These are phyloP conservation scores for Maconellicoccus hirsutus DNA, from an alignment of 1,140 invertebrate genomes.

Conservation along the genomic window DNA sequence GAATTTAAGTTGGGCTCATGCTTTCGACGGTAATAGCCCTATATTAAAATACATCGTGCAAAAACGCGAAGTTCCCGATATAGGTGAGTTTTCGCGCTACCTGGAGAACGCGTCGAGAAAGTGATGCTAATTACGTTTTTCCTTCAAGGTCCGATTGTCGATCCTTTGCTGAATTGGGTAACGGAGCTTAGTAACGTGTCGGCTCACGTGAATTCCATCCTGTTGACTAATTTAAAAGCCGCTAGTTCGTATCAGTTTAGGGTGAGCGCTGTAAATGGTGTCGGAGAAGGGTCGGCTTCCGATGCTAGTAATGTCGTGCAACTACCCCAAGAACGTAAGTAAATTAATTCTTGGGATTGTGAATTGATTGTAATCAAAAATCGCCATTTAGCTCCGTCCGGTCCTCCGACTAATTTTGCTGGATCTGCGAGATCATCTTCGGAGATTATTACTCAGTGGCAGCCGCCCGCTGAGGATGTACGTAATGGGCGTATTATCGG, in stretches of 20 bases:
- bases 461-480: conserved; percentile 81
- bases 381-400: conserved; percentile 60
- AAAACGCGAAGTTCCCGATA: conserved; percentile 71
- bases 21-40: conserved; percentile 94
- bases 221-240: conserved; percentile 79
- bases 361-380: neutral
- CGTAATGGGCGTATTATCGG: conserved; percentile 90
- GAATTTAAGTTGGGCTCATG: conserved; percentile 86
- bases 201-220: conserved; percentile 58
- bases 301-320: conserved; percentile 74
- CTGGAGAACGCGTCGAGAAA: too few relatives aligned
- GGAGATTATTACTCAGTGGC: conserved; percentile 96
- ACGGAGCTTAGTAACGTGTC: conserved; percentile 79
- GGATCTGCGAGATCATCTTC: conserved; percentile 83
- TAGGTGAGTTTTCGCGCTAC: conserved; percentile 54
- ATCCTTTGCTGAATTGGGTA: conserved; percentile 73
- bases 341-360: neutral
- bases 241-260: conserved; percentile 91
- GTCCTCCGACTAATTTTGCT: conserved; percentile 76
- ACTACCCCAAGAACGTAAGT: conserved; percentile 85
- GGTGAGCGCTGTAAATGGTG: conserved; percentile 87
- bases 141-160: conserved; percentile 59
- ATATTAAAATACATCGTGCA: conserved; percentile 89
- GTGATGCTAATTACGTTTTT: neutral
- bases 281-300: conserved; percentile 84